Conservation (phyloP, 2,888 invertebrate genomes). For the Cacoxenus indagator region DNA sequence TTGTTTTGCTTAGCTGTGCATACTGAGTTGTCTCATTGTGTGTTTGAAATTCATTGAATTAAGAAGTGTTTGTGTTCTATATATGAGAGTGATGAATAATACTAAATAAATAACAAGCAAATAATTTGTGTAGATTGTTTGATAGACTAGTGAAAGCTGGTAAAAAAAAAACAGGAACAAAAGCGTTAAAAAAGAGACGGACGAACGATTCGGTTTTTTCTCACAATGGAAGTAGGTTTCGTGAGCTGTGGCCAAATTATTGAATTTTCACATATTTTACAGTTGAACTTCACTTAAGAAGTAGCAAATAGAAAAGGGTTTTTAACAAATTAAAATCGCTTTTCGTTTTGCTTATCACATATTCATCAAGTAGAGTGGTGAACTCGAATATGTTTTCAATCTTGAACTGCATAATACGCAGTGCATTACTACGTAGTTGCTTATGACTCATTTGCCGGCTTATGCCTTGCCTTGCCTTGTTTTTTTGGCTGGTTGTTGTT, state of each 20-base stretch:
- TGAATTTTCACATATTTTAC: not conserved
- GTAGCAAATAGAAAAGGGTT: no score
- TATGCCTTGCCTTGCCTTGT: not conserved
- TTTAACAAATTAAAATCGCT: no score
- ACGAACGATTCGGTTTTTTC: no score
- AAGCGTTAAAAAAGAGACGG: no score
- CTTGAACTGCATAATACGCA: conserved; percentile 56
- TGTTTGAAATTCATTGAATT: conserved; percentile 58
- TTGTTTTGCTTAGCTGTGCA: conserved; percentile 35
- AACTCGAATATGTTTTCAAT: no score
- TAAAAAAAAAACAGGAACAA: not conserved
- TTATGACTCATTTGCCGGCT: conserved; percentile 8
- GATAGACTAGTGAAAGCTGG: not conserved
- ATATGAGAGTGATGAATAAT: conserved; percentile 38
- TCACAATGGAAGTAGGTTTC: conserved; percentile 50
- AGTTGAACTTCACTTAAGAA: not conserved
- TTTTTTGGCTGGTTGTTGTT: not conserved
- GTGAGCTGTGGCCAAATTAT: not conserved
- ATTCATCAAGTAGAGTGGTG: no score
- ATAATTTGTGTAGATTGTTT: not conserved
- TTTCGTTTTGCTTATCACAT: no score
- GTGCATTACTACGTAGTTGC: conserved; percentile 41
- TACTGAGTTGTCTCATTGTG: conserved; percentile 62
- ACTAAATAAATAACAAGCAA: conserved; percentile 33
- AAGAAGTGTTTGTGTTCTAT: conserved; percentile 56